These are phyloP conservation scores for Montipora capricornis DNA, from an alignment of 64 coral and sea anemone species.

Conservation along the genomic window DNA sequence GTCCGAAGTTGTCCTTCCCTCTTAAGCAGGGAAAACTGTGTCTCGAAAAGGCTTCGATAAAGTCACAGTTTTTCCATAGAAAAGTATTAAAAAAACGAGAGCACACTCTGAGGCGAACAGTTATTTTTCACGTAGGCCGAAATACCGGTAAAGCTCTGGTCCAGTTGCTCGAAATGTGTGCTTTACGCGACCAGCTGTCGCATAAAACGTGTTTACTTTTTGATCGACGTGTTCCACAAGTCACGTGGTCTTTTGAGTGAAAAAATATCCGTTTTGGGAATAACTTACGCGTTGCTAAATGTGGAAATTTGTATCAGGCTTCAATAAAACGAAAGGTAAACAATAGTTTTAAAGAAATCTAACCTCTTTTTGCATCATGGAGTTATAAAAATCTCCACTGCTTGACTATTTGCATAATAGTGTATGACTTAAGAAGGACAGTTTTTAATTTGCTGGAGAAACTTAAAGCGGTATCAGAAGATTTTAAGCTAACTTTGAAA, in stretches of 20 bases:
- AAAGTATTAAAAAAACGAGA: neutral
- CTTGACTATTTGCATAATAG: neutral
- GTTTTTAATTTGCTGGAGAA: neutral
- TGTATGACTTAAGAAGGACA: neutral
- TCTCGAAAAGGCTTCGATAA: neutral
- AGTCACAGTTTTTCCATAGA: neutral
- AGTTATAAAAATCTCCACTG: neutral
- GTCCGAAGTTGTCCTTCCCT: slow-evolving; percentile 24
- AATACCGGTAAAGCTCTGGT: neutral
- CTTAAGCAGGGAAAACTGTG: neutral
- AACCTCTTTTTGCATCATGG: neutral
- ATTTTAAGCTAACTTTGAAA: neutral
- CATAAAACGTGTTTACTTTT: slow-evolving; percentile 41
- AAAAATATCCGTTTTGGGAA: slow-evolving; percentile 10
- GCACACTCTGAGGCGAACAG: neutral
- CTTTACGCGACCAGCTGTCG: neutral
- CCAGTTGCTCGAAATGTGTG: slow-evolving; percentile 4
- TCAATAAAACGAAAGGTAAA: neutral
- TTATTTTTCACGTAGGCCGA: slow-evolving; percentile 33
- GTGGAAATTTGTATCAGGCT: neutral
- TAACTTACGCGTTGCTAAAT: neutral
- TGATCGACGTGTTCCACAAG: slow-evolving; percentile 45
- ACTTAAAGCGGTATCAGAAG: neutral
- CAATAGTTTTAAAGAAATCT: neutral
- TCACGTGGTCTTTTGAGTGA: neutral